These are phyloP conservation scores for Erebia aethiops DNA, from an alignment of 2,888 invertebrate genomes.

Conservation along the genomic window DNA sequence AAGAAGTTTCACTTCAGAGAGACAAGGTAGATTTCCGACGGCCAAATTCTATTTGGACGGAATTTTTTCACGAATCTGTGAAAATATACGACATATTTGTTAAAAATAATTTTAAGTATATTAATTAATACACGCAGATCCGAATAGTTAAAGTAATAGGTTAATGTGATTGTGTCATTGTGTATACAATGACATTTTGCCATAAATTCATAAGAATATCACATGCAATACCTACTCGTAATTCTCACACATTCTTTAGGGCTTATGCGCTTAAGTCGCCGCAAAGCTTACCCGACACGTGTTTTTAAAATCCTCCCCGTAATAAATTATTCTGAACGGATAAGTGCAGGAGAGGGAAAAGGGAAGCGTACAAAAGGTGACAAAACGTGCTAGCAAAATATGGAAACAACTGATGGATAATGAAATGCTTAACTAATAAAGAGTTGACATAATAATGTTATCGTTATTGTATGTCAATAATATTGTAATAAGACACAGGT, in stretches of 20 bases:
- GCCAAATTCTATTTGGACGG: too few species aligned
- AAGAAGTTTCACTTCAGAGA: too few species aligned
- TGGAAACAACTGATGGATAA: not conserved
- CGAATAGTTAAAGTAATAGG: too few species aligned
- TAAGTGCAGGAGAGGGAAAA: conserved; percentile 62
- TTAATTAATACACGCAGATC: too few species aligned
- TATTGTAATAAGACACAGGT: too few species aligned
- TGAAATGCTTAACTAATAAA: not conserved
- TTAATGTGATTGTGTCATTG: too few species aligned
- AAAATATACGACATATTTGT: too few species aligned
- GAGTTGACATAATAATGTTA: too few species aligned
- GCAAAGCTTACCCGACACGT: conserved; percentile 68
- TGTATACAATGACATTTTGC: conserved; percentile 42
- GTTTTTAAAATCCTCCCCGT: conserved; percentile 77
- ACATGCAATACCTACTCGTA: conserved; percentile 56
- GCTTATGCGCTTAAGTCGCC: conserved; percentile 55
- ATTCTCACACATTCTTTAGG: conserved; percentile 78
- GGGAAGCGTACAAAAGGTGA: conserved; percentile 28
- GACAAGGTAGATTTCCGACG: too few species aligned
- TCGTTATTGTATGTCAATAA: too few species aligned
- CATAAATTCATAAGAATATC: conserved; percentile 47
- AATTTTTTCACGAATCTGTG: too few species aligned
- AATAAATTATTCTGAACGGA: conserved; percentile 74
- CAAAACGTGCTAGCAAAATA: not conserved
- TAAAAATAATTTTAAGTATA: too few species aligned